A percentile compares a stretch with the other conserved stretches of the same genome.
Conservation (phyloP, 1,140 invertebrate species). For the Mycetomoellerius zeteki region DNA sequence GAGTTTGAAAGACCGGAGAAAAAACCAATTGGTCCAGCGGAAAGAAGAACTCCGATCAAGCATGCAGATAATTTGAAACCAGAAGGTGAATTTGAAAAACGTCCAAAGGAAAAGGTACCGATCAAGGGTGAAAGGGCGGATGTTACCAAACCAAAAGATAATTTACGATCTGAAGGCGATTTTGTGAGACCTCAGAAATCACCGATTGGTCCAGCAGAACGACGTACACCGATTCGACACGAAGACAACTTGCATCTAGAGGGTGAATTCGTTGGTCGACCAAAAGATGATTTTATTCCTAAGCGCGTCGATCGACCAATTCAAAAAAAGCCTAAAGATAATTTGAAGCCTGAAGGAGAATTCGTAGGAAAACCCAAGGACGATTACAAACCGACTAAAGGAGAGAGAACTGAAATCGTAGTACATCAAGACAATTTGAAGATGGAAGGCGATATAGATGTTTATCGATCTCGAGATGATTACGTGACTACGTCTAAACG, state of each 20-base stretch:
- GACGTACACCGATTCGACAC: slow-evolving; percentile 81
- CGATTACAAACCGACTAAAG: slow-evolving; percentile 73
- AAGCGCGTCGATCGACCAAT: slow-evolving; percentile 89
- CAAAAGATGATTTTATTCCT: slow-evolving; percentile 88
- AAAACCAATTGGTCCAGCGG: slow-evolving; percentile 83
- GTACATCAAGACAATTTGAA: slow-evolving; percentile 88
- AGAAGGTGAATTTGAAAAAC: slow-evolving; percentile 88
- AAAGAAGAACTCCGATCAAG: slow-evolving; percentile 82
- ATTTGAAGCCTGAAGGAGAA: slow-evolving; percentile 89
- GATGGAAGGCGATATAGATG: slow-evolving; percentile 88
- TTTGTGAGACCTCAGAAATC: slow-evolving; percentile 85
- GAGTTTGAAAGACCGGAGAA: slow-evolving; percentile 87
- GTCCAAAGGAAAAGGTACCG: slow-evolving; percentile 76
- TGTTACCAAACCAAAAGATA: slow-evolving; percentile 82
- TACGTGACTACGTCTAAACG: slow-evolving; percentile 86
- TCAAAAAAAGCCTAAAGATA: slow-evolving; percentile 89
- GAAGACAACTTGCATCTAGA: slow-evolving; percentile 86
- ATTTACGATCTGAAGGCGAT: slow-evolving; percentile 88
- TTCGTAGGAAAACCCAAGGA: slow-evolving; percentile 85
- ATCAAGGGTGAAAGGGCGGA: slow-evolving; percentile 72
- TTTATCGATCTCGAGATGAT: slow-evolving; percentile 85
- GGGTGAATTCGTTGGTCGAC: slow-evolving; percentile 87
- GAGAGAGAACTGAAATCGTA: slow-evolving; percentile 82
- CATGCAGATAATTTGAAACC: slow-evolving; percentile 80
- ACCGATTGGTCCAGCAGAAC: slow-evolving; percentile 79